Conservation (phyloP, 1,140 invertebrate species). For the Oryzaephilus surinamensis region DNA sequence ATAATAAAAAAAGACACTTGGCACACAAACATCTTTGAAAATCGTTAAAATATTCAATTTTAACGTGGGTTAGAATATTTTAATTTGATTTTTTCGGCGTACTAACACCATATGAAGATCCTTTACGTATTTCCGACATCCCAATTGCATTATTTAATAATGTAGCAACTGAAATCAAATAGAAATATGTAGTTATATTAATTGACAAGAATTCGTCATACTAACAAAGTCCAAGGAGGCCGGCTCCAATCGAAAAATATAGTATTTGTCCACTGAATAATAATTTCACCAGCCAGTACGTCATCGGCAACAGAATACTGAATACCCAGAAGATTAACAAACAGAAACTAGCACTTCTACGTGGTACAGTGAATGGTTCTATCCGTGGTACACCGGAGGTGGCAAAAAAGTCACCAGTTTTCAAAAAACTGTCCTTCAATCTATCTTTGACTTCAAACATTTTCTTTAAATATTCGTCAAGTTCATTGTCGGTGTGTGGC, state of each 20-base stretch:
- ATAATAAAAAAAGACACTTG: too few species aligned
- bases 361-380: constrained; percentile 41
- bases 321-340: constrained; percentile 62
- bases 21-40: too few species aligned
- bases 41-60: too few species aligned
- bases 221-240: constrained; percentile 7
- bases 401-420: constrained; percentile 73
- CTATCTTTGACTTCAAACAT: constrained; percentile 74
- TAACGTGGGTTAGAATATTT: too few species aligned
- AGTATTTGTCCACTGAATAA: constrained; percentile 61
- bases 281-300: constrained; percentile 56
- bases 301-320: constrained; percentile 56
- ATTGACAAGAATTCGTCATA: background rate
- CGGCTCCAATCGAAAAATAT: constrained; percentile 55
- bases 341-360: constrained; percentile 54
- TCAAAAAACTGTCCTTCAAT: constrained; percentile 67
- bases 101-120: constrained; percentile 63
- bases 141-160: constrained; percentile 68
- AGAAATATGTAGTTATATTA: constrained; percentile 7
- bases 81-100: constrained; percentile 10
- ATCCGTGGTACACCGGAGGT: constrained; percentile 57
- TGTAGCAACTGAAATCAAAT: constrained; percentile 59
- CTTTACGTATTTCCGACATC: constrained; percentile 74
- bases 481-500: constrained; percentile 67
- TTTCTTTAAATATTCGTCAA: constrained; percentile 70